Evolutionary conservation across 1,140 invertebrate genomes (phyloP).

Genomic region (Antheraea mylitta): DNA sequence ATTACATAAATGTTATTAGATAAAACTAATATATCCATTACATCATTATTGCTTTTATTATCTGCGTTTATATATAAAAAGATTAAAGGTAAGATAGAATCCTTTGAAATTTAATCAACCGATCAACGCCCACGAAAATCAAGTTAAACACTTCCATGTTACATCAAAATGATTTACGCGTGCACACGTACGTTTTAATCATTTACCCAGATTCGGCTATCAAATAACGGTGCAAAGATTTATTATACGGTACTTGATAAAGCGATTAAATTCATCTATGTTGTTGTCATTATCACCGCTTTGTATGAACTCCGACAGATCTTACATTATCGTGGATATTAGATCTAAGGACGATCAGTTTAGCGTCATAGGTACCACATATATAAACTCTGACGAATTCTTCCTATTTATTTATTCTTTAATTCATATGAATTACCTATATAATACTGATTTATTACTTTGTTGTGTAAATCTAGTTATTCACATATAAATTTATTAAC

Average conservation of each 20-base stretch:
- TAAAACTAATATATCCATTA: too few relatives aligned
- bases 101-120: background rate
- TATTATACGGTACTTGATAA: constrained; percentile 7
- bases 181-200: background rate
- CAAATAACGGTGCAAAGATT: constrained; percentile 10
- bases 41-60: too few relatives aligned
- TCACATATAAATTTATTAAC: too few relatives aligned
- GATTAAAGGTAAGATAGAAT: background rate
- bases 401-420: too few relatives aligned
- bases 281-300: background rate
- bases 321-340: background rate
- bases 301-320: background rate
- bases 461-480: too few relatives aligned
- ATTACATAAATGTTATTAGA: background rate
- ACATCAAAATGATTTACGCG: constrained; percentile 5
- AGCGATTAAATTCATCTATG: constrained; percentile 8
- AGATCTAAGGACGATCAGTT: too few relatives aligned
- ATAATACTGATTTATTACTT: too few relatives aligned
- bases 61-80: background rate
- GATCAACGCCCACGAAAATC: constrained; percentile 6
- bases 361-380: too few relatives aligned
- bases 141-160: background rate
- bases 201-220: background rate
- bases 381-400: too few relatives aligned
- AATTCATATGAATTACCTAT: too few relatives aligned